Base-by-base conservation (phyloP, 2,797 vertebrate genomes). In the Carapus acus region DNA sequence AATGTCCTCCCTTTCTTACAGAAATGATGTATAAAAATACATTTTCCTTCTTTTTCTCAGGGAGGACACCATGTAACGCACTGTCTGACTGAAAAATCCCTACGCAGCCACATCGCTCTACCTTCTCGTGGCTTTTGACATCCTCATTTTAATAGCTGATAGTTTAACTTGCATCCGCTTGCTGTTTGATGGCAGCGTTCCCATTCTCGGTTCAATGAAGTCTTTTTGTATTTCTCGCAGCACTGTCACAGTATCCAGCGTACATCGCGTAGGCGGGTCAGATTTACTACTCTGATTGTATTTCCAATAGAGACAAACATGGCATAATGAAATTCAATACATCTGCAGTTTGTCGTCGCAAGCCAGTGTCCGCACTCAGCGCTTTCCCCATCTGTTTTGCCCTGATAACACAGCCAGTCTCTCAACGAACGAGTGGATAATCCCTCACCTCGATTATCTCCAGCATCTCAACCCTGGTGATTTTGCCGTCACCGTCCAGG, bases 401-500 rank as follows among this genome's bases (percentile, higher is more conserved):
- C 24, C 62, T 55, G 68, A 76, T 71, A 60, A 63, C 41, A 17
- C 8, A 61, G 55, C 38, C 38, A 12, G 64, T 63, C 40, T 45
- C 66, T 62, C 71, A 69, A 71, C 66, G 68, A 74, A 62, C 40
- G 7, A 43, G 13, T 57, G 1, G 2, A 49, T 75, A 78, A 75
- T 71, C 54, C 43, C 89, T 83, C 73, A 99, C 95, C 94, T 99
- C 96, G 43, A 99, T 99, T 73, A 99, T 99, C 89, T 99, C 95
- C 85, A 99, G 87, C 96, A 99, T 99, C 86, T 99, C 96, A 83
- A 99, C 94, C 78, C 95, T 82, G 73, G 96, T 99, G 84, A 99
- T 99, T 89, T 99, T 99, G 71, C 96, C 96, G 7, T 99, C 96
- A 0, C 96, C 96, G 13, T 99, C 96, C 85, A 99, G 86, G 82